Conservation (phyloP, 2,113 vertebrate species). For the Aramus guarauna region DNA sequence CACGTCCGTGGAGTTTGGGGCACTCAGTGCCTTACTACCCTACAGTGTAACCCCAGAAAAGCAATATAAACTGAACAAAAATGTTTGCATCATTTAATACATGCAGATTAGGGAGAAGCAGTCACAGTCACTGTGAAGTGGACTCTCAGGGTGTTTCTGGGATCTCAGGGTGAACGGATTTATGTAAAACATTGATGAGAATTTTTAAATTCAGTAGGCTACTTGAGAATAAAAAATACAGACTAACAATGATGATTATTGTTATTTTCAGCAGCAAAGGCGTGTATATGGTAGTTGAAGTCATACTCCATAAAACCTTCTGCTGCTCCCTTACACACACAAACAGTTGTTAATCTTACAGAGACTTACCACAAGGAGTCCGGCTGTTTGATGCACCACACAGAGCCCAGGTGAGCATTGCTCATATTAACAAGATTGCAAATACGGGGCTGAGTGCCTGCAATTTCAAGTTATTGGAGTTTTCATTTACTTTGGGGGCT, state of each 20-base stretch:
- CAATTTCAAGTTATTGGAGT: neutral
- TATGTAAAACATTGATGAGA: neutral
- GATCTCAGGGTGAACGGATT: neutral
- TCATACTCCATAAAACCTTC: neutral
- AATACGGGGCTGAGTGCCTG: neutral
- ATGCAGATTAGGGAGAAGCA: neutral
- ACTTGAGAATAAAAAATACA: neutral
- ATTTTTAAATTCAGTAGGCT: neutral
- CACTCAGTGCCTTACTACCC: neutral
- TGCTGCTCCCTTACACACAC: neutral
- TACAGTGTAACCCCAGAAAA: neutral
- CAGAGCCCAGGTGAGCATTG: neutral
- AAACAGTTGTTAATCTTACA: neutral
- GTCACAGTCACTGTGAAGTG: neutral
- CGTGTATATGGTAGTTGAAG: neutral
- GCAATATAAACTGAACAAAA: neutral
- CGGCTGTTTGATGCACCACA: neutral
- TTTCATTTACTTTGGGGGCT: neutral
- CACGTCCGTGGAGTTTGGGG: neutral
- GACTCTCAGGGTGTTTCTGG: neutral
- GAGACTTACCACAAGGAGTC: neutral
- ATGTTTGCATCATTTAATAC: neutral
- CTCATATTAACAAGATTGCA: neutral
- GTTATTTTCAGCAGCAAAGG: neutral
- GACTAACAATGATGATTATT: neutral